A percentile compares a stretch with the other conserved stretches of the same genome.
These are phyloP conservation scores for Potorous gilbertii DNA, from an alignment of 2,797 vertebrate species.

Conservation along the genomic window DNA sequence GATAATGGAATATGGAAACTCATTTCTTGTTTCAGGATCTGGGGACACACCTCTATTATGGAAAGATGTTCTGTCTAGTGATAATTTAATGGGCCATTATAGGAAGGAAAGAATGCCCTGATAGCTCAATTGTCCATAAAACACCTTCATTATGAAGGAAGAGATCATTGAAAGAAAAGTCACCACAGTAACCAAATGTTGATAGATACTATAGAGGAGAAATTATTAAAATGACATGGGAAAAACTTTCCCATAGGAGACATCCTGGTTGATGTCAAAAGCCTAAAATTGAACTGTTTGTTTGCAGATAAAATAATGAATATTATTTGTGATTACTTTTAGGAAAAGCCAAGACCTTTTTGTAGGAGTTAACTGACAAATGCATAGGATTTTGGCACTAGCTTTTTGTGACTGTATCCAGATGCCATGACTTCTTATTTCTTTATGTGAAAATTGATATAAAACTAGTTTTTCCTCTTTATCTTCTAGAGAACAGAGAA, in stretches of 20 bases:
- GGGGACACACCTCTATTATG: slow-evolving; percentile 2
- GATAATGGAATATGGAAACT: slow-evolving; percentile 42
- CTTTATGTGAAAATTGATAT: neutral
- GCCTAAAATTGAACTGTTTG: neutral
- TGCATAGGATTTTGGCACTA: neutral
- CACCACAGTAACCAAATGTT: neutral
- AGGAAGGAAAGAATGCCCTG: slow-evolving; percentile 2
- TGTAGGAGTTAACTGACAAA: neutral
- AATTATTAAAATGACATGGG: neutral
- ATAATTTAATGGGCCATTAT: slow-evolving; percentile 35
- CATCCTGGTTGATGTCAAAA: neutral
- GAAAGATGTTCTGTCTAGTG: slow-evolving; percentile 27
- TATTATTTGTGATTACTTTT: neutral
- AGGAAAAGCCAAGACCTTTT: neutral
- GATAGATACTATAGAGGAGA: slow-evolving; percentile 13
- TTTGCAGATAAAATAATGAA: neutral
- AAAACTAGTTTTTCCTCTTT: neutral
- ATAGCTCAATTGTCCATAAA: neutral
- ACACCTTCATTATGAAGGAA: slow-evolving; percentile 2
- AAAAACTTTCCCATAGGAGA: neutral
- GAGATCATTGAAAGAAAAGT: neutral
- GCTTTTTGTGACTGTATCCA: neutral
- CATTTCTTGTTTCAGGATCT: slow-evolving; percentile 23
- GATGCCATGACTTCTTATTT: neutral
- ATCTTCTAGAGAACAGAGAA: neutral